Conservation (phyloP, 2,888 invertebrate species). For the Capitulum mitella region DNA sequence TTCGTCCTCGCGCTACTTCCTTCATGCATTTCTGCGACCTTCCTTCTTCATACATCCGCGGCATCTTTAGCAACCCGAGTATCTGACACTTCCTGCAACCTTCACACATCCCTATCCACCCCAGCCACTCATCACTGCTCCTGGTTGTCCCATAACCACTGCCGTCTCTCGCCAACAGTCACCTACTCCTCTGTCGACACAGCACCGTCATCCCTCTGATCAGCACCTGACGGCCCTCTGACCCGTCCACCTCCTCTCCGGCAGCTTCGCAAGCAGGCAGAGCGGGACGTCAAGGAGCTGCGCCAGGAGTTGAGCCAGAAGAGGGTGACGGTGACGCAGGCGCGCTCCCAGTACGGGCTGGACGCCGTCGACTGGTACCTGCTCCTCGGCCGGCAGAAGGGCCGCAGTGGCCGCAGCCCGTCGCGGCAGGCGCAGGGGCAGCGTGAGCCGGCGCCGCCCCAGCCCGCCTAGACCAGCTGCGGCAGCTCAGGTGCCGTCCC, state of each 20-base stretch:
- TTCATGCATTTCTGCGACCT: too few species aligned
- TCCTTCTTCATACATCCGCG: too few species aligned
- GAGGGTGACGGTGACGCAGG: constrained; percentile 47
- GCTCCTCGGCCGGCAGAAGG: constrained; percentile 11
- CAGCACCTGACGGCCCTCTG: neutral
- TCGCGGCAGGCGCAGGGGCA: neutral
- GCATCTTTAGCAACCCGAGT: too few species aligned
- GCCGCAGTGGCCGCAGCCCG: neutral
- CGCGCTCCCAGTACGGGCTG: constrained; percentile 41
- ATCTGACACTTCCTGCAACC: too few species aligned
- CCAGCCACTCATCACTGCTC: too few species aligned
- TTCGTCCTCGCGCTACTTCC: too few species aligned
- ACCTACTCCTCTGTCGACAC: too few species aligned
- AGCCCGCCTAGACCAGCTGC: neutral
- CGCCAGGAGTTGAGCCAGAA: constrained; percentile 48
- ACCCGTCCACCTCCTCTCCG: neutral
- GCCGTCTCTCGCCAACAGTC: too few species aligned
- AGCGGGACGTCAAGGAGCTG: constrained; percentile 47
- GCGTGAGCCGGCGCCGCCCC: neutral
- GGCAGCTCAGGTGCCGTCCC: neutral
- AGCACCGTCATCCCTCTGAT: too few species aligned
- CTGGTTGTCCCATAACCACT: too few species aligned
- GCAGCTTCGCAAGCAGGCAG: constrained; percentile 49
- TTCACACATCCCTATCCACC: too few species aligned
- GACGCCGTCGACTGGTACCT: constrained; percentile 8